Base-by-base conservation (phyloP, 2,888 invertebrate genomes). In the Leptinotarsa peninsularis region DNA sequence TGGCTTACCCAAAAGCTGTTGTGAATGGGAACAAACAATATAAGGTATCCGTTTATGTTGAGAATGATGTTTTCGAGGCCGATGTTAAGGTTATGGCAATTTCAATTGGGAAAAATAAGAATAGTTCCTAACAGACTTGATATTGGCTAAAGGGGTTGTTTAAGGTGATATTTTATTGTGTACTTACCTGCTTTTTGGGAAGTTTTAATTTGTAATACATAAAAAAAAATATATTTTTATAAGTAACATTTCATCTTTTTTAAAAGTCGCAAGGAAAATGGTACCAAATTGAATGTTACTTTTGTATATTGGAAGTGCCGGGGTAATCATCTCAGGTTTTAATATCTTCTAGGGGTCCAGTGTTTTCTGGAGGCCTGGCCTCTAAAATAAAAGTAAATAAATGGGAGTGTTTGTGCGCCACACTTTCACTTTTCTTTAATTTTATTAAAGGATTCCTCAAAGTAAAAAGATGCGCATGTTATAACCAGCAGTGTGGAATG, bases 21-120 rank as follows among this genome's bases (percentile, higher is more conserved):
- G 23, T 66, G 66, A 76, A 60, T 14, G 75, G 60, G 43, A 79
- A 77, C 14, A 75, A 76, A 56, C 18, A 72, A 23, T 83, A 81
- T 73, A 84, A 82, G 71, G 78, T 85, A 33, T 73, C 78, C 14
- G 79, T 86, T 66, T 82, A 82, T 79, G 82, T 85, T 63, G 85
- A 85, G 70, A 80, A 82, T 72, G 85, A 85, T 33, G 81, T 84
- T 33, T 83, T 84, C 60, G 82, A 83, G 75, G 79, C 83, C 49
- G 82, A 80, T 71, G 83, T 86, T 50, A 86, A 84, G 80, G 78
- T 86, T 17, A 72, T 70, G 63, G 27, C 4, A 4, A 58, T 58
- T 23, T 14, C 21, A 4, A 3, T 58, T 23, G 58, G 58, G 21
- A 58, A 58, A 58, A 58, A 4, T 58, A 58, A 58, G 23, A 58